Conservation (phyloP, 2,888 invertebrate genomes). For the Epirrhoe tristata region DNA sequence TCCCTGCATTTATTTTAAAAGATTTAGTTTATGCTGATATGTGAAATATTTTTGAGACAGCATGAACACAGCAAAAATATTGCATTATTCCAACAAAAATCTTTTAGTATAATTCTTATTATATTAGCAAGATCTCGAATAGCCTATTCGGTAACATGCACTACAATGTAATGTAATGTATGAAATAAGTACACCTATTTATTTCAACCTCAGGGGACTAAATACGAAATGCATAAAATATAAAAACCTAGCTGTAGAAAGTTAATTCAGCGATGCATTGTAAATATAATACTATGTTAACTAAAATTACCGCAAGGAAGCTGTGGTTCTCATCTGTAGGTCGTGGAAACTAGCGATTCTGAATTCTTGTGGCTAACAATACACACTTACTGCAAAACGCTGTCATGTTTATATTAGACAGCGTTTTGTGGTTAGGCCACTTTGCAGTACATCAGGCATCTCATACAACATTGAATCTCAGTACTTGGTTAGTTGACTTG, state of each 20-base stretch:
- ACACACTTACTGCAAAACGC: conserved; percentile 29
- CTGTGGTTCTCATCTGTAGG: conserved; percentile 33
- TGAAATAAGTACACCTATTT: neutral
- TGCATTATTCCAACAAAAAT: too few relatives aligned
- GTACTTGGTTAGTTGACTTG: conserved; percentile 44
- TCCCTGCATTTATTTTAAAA: conserved; percentile 35
- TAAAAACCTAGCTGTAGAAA: conserved; percentile 37
- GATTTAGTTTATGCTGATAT: neutral
- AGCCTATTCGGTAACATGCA: too few relatives aligned
- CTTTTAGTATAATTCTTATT: too few relatives aligned
- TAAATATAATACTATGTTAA: conserved; percentile 55
- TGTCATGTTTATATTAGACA: conserved; percentile 11
- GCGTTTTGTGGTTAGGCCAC: conserved; percentile 9
- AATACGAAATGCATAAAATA: conserved; percentile 32
- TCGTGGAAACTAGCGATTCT: conserved; percentile 42
- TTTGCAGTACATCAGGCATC: conserved; percentile 49
- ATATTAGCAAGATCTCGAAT: too few relatives aligned
- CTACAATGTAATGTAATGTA: too few relatives aligned
- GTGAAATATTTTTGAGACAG: conserved; percentile 16
- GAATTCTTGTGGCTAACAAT: conserved; percentile 34
- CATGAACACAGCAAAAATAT: neutral
- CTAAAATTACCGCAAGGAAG: conserved; percentile 50
- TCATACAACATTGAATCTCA: conserved; percentile 54
- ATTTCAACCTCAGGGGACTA: conserved; percentile 1
- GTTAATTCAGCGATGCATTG: conserved; percentile 45